Base-by-base conservation (phyloP, 2,113 vertebrate species). In the Chroicocephalus ridibundus region DNA sequence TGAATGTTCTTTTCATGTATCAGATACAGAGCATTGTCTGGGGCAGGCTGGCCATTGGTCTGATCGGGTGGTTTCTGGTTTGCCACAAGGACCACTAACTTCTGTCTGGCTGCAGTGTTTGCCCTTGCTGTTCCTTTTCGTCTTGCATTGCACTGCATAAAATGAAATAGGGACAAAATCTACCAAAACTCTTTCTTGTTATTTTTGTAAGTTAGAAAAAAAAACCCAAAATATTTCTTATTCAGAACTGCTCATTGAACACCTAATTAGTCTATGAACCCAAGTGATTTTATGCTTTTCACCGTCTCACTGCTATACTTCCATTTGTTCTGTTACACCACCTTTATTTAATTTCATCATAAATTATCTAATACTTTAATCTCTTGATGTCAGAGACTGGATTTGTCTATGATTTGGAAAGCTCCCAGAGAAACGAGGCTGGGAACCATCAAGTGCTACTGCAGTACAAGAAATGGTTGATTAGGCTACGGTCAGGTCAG, bases 351-450 rank as follows among this genome's bases (percentile, higher is more conserved):
- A 84, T 78, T 86, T 93, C 4, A 68, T 61, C 42, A 72, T 83
- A 89, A 88, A 64, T 84, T 92, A 60, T 42, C 58, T 93, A 89
- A 88, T 87, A 52, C 61, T 91, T 95, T 79, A 93, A 90, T 93
- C 61, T 88, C 68, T 93, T 94, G 60, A 76, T 86, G 66, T 78
- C 66, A 51, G 93, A 88, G 58, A 72, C 78, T 88, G 90, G 78
- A 94, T 96, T 96, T 95, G 27, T 80, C 70, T 82, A 1, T 74
- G 57, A 34, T 61, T 90, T 94, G 79, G 88, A 90, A 85, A 88
- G 47, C 55, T 83, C 47, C 47, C 55, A 97, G 47, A 81, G 86
- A 74, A 93, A 78, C 72, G 31, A 92, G 44, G 8, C 88, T 83
- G 82, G 69, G 65, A 86, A 78, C 38, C 61, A 84, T 75, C 38